A percentile compares a stretch with the other conserved stretches of the same genome.
These are phyloP conservation scores for Urocitellus parryii DNA, from an alignment of 2,113 vertebrate species.

Conservation along the genomic window DNA sequence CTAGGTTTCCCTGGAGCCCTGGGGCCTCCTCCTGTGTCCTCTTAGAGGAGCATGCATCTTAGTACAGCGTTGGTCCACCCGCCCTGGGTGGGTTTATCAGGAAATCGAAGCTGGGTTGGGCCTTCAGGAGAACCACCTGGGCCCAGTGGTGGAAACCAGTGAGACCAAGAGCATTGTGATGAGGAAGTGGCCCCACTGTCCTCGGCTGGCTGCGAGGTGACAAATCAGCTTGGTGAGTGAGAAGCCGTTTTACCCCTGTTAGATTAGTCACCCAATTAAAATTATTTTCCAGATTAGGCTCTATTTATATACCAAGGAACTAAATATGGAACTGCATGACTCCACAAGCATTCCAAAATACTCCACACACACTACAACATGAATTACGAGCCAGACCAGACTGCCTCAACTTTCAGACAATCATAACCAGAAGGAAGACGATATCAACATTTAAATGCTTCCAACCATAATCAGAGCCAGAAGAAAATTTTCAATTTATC, in stretches of 20 bases:
- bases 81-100: neutral
- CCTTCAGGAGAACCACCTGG: neutral
- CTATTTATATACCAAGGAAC: constrained; percentile 68
- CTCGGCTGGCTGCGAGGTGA: neutral
- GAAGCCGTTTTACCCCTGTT: neutral
- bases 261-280: constrained; percentile 64
- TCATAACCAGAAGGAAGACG: neutral
- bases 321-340: constrained; percentile 3
- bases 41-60: neutral
- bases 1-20: fast-evolving
- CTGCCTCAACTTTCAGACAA: neutral
- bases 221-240: neutral
- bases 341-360: constrained; percentile 18
- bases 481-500: constrained; percentile 1
- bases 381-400: neutral
- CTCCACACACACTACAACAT: constrained; percentile 35
- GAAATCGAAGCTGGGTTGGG: neutral
- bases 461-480: neutral
- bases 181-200: neutral
- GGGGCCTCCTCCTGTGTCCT: neutral
- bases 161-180: fast-evolving
- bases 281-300: constrained; percentile 62
- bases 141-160: neutral
- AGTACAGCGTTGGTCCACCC: neutral
- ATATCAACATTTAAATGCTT: neutral